These are phyloP conservation scores for Dorcus parallelipipedus DNA, from an alignment of 2,888 invertebrate species.

Conservation along the genomic window DNA sequence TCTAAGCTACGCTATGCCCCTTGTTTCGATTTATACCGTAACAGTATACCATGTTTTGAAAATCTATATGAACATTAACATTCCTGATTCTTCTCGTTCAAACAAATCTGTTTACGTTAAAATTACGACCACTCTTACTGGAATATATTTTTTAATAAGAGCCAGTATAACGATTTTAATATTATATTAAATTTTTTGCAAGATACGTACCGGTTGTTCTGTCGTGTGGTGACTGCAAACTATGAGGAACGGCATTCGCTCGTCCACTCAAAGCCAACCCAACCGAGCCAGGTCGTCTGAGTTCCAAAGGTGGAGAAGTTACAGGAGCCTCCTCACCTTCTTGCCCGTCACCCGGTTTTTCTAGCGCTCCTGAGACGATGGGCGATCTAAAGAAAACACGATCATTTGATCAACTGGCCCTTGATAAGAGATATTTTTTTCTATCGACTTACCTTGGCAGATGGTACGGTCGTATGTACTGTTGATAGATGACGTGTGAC, in stretches of 20 bases:
- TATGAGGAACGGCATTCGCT: conserved; percentile 63
- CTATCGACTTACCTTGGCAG: conserved; percentile 14
- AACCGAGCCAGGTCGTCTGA: conserved; percentile 59
- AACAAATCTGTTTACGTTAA: too few relatives aligned
- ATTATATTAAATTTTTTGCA: too few relatives aligned
- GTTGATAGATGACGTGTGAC: conserved; percentile 54
- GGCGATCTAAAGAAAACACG: conserved; percentile 41
- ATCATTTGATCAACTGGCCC: conserved; percentile 2
- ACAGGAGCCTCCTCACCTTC: conserved; percentile 51
- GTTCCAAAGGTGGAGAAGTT: conserved; percentile 64
- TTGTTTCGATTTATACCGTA: too few relatives aligned
- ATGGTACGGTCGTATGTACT: conserved; percentile 50
- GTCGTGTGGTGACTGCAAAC: conserved; percentile 68
- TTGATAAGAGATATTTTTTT: neutral
- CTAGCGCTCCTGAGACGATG: conserved; percentile 59
- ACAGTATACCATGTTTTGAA: too few relatives aligned
- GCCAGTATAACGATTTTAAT: too few relatives aligned
- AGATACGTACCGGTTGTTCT: conserved; percentile 56
- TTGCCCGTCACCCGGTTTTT: conserved; percentile 57
- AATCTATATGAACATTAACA: too few relatives aligned
- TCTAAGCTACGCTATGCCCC: too few relatives aligned
- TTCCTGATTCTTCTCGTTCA: too few relatives aligned
- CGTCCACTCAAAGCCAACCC: conserved; percentile 50
- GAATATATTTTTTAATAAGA: too few relatives aligned
- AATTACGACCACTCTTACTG: too few relatives aligned